Base-by-base conservation (phyloP, 2,113 vertebrate genomes). In the Stomatorhinus ivindoensis region DNA sequence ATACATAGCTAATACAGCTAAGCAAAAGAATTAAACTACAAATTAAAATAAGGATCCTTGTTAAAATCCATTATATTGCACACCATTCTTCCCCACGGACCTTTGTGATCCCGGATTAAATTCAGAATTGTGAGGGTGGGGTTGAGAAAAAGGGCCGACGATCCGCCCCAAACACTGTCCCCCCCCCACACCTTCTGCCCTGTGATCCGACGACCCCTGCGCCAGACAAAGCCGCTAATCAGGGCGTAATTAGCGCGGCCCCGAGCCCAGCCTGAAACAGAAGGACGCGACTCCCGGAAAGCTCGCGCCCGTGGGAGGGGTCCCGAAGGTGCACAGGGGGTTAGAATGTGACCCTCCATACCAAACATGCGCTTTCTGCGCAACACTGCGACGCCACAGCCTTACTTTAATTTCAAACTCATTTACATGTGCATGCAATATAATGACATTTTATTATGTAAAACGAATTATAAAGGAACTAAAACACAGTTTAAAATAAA, bases 201-300 rank as follows among this genome's bases (percentile, higher is more conserved):
- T 92, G 93, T 94, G 95, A 95, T 95, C 95, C 94, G 93, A 93
- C 92, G 94, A 95, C 94, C 91, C 85, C 89, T 89, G 91, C 91
- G 89, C 61, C 91, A n/a, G 82, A 69, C 55, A 92, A 92, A 91
- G 86, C 39, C 85, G 90, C 85, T 89, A 90, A 92, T 89, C 88
- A 87, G 86, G 84, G 88, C n/a, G 90, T 89, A 90, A 92, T 92
- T 91, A 91, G 76, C 51, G 86, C 55, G 50, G 19, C 61, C 88
- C 53, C 27, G 90, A 92, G 91, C 92, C 91, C 90, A 90, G 87
- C 83, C 58, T 7, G 17, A 76, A 4, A 17, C 10, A 21, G 65
- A 42, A 27, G 65, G 88, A 82, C 31, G 21, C 46, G 69, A 27
- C 13, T 47, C 27, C n/a, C 65, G 8, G 87, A 76, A 51, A 86